Conservation (phyloP, 2,888 invertebrate species). For the Hypsopygia costalis region DNA sequence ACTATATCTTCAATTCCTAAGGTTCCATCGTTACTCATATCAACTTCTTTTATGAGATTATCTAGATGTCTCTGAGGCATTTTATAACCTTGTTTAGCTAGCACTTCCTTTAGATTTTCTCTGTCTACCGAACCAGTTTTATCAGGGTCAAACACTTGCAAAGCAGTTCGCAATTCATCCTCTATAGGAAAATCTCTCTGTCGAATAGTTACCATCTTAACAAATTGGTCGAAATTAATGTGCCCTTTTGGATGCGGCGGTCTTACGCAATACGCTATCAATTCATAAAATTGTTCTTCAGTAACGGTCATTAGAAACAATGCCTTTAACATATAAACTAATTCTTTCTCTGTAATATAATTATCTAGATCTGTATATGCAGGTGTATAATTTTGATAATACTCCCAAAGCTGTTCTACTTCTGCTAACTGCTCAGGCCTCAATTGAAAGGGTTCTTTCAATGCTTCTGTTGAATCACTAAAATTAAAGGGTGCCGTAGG, state of each 20-base stretch:
- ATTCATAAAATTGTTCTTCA: slow-evolving; percentile 58
- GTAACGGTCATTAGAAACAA: slow-evolving; percentile 61
- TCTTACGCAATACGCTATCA: slow-evolving; percentile 54
- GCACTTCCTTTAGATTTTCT: slow-evolving; percentile 49
- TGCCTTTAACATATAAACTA: slow-evolving; percentile 61
- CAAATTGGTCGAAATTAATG: slow-evolving; percentile 59
- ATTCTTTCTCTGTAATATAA: slow-evolving; percentile 62
- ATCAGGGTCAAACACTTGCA: slow-evolving; percentile 55
- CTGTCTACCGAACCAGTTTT: slow-evolving; percentile 50
- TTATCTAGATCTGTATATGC: slow-evolving; percentile 59
- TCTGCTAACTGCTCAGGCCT: slow-evolving; percentile 63
- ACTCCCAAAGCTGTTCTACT: slow-evolving; percentile 63
- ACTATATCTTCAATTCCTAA: slow-evolving; percentile 66
- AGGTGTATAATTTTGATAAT: slow-evolving; percentile 64
- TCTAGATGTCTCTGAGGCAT: slow-evolving; percentile 48
- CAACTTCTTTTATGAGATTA: slow-evolving; percentile 64
- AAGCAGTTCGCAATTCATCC: slow-evolving; percentile 56
- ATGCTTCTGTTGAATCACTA: slow-evolving; percentile 56
- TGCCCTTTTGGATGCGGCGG: slow-evolving; percentile 62
- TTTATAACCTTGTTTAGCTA: slow-evolving; percentile 53
- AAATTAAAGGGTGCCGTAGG: slow-evolving; percentile 64
- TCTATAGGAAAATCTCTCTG: slow-evolving; percentile 56
- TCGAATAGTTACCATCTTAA: slow-evolving; percentile 60
- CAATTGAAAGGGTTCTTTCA: slow-evolving; percentile 52
- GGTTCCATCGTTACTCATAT: slow-evolving; percentile 63